Conservation (phyloP, 1,140 invertebrate species). For the Polypedilum vanderplanki region DNA sequence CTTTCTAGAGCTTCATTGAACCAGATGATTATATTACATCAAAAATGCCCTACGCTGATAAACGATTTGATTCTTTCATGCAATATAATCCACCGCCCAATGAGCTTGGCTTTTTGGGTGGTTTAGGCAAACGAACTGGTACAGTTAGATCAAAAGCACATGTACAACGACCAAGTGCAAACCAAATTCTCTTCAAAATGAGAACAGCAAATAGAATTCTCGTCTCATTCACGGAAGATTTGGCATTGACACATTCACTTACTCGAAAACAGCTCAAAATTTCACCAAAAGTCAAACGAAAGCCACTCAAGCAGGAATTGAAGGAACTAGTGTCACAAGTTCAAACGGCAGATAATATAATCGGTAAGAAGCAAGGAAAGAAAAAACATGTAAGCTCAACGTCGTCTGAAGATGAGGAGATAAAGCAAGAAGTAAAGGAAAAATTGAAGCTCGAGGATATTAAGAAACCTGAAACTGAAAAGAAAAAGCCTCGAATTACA, state of each 20-base stretch:
- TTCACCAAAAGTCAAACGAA: neutral
- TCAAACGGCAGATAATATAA: neutral
- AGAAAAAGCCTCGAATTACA: neutral
- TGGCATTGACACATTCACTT: neutral
- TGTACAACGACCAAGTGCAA: conserved; percentile 8
- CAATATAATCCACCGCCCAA: conserved; percentile 26
- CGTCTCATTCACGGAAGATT: conserved; percentile 27
- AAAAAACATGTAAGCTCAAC: neutral
- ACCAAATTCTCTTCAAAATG: conserved; percentile 25
- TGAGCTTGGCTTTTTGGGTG: conserved; percentile 22
- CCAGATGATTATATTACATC: neutral
- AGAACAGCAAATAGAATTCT: conserved; percentile 24
- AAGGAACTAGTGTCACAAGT: neutral
- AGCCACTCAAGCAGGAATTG: neutral
- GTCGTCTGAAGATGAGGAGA: neutral
- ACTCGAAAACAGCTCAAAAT: neutral
- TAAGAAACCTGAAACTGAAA: no score
- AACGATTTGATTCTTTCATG: neutral
- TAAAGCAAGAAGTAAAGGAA: neutral
- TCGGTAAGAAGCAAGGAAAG: neutral
- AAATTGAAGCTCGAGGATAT: neutral
- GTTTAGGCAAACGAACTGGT: neutral
- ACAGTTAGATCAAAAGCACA: neutral
- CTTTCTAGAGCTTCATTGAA: neutral
- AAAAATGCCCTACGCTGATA: conserved; percentile 12